Base-by-base conservation (phyloP, 1,140 invertebrate genomes). In the Drosophila eugracilis region DNA sequence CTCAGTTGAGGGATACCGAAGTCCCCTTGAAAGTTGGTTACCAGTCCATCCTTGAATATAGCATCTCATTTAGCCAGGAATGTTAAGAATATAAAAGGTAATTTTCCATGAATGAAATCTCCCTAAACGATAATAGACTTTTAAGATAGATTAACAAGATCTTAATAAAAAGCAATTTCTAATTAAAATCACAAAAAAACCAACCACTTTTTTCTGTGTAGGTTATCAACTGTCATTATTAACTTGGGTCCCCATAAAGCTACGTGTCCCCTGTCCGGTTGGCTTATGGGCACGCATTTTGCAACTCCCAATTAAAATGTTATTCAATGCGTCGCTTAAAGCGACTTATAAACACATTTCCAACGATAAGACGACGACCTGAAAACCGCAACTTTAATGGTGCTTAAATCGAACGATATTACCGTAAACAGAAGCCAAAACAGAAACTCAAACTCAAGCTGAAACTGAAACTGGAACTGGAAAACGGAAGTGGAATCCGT, bases 261-360 rank as follows among this genome's bases (percentile, higher is more conserved):
- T n/a, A 58, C 55, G 49, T 58, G 48, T 58, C 9, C 12, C 30
- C 55, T 66, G 45, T 67, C 62, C 62, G 77, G 74, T 66, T 42
- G 60, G 41, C 54, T 54, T 76, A 60, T 71, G 60, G 75, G 83
- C 81, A 86, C 83, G 81, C 81, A 88, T 86, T 86, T 86, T 81
- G 83, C 74, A 86, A 86, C 85, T 86, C 44, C 73, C 70, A 86
- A 83, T 79, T 60, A 79, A 70, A 79, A 73, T 58, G 53, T 60
- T 72, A 79, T 77, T 73, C 80, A 75, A 85, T 85, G 76, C 75
- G 41, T 45, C 50, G 74, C 55, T 53, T 70, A 75, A 66, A 70
- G 75, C 67, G 74, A 53, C 65, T 66, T 57, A 58, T 59, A 57
- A 48, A 71, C 79, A 70, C 79, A 78, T 73, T 74, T 53, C 44